Percentiles rank a stretch among this genome's conserved stretches.
Evolutionary conservation across 2,113 vertebrate genomes (phyloP).

Genomic region (Epinephelus cyanopodus): DNA sequence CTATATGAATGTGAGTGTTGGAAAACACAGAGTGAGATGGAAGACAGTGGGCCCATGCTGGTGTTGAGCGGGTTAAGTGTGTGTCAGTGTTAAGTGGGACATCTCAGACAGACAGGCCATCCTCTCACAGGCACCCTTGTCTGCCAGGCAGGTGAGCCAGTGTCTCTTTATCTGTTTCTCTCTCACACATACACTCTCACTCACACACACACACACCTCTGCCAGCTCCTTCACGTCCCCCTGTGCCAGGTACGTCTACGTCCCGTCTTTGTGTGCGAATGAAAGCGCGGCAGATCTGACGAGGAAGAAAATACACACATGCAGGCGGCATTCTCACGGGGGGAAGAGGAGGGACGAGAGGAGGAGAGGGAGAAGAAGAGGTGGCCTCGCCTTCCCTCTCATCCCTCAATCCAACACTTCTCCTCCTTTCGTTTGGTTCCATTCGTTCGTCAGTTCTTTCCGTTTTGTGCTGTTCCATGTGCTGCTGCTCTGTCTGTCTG

Average conservation of each 20-base stretch:
- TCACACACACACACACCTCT: constrained; percentile 59
- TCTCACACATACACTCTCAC: constrained; percentile 36
- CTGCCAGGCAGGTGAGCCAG: constrained; percentile 80
- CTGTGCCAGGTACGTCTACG: constrained; percentile 77
- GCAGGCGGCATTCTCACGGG: constrained; percentile 66
- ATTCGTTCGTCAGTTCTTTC: constrained; percentile 78
- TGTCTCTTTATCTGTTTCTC: constrained; percentile 56
- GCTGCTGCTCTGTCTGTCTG: constrained; percentile 51
- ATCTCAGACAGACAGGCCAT: constrained; percentile 69
- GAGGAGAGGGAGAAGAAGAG: constrained; percentile 71
- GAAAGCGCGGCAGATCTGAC: constrained; percentile 78
- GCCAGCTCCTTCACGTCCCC: constrained; percentile 79
- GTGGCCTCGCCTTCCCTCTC: constrained; percentile 75
- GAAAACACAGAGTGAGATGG: not conserved
- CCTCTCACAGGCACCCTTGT: constrained; percentile 48
- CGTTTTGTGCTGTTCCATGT: constrained; percentile 74
- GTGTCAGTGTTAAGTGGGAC: constrained; percentile 73
- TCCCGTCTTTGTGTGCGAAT: constrained; percentile 78
- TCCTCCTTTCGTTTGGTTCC: constrained; percentile 83
- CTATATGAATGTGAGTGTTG: not conserved
- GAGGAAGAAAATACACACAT: constrained; percentile 74
- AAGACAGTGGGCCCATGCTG: not conserved
- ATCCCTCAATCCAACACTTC: constrained; percentile 80
- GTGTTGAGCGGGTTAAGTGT: constrained; percentile 62
- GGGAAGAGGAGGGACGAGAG: constrained; percentile 51